Conservation (phyloP, 2,888 invertebrate species). For the Scaptomyza caliginosa region DNA sequence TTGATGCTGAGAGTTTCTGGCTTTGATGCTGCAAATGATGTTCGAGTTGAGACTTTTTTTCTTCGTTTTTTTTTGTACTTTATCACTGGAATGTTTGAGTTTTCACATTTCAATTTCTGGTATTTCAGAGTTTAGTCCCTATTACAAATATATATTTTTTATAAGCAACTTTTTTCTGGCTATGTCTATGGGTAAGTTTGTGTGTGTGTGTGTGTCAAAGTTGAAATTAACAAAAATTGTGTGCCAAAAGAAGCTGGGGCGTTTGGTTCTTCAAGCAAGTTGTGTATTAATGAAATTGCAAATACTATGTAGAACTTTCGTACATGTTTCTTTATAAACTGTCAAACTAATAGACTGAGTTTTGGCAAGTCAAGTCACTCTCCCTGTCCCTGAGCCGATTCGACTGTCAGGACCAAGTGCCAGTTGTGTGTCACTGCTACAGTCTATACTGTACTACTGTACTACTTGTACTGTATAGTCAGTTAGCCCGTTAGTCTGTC, state of each 20-base stretch:
- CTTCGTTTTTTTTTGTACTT: conserved; percentile 31
- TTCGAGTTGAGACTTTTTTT: conserved; percentile 55
- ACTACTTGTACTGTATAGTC: conserved; percentile 10
- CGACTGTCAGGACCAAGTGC: conserved; percentile 21
- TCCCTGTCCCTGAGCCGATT: conserved; percentile 24
- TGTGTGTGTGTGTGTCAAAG: conserved; percentile 49
- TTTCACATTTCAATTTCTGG: conserved; percentile 77
- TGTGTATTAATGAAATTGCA: conserved; percentile 79
- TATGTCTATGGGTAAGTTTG: conserved; percentile 6
- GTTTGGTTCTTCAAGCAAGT: conserved; percentile 61
- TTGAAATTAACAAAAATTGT: conserved; percentile 74
- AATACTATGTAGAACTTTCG: conserved; percentile 73
- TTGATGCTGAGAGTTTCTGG: conserved; percentile 47
- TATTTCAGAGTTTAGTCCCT: conserved; percentile 47
- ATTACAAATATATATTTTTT: conserved; percentile 16
- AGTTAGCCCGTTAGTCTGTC: conserved; percentile 28
- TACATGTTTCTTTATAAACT: conserved; percentile 78
- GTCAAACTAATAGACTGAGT: conserved; percentile 79
- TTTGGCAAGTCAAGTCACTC: conserved; percentile 69
- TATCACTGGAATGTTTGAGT: conserved; percentile 75
- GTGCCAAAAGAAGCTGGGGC: conserved; percentile 30
- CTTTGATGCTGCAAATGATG: conserved; percentile 74
- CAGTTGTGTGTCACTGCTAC: conserved; percentile 11
- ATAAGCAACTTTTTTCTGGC: conserved; percentile 55
- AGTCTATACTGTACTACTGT: neutral